These are phyloP conservation scores for Boulengeromyrus knoepffleri DNA, from an alignment of 2,113 vertebrate species.

Conservation along the genomic window DNA sequence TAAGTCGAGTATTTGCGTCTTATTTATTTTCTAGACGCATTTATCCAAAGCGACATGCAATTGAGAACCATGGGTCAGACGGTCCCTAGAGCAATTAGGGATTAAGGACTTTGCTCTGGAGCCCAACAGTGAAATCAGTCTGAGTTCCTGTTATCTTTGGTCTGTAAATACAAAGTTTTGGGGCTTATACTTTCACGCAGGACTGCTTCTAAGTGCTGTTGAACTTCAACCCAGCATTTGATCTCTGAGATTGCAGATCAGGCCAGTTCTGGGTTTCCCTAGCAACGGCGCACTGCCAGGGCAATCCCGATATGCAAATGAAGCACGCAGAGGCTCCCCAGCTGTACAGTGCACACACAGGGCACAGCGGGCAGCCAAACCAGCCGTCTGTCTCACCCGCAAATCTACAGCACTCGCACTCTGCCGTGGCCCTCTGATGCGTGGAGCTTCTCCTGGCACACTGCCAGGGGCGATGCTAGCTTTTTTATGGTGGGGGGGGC, in stretches of 20 bases:
- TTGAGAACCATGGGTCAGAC: not conserved
- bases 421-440: not conserved
- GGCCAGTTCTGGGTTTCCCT: not conserved
- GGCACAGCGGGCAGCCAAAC: not conserved
- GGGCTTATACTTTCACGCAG: not conserved
- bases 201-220: not conserved
- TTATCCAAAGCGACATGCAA: not conserved
- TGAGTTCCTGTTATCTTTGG: not conserved
- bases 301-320: not conserved
- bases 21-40: not conserved
- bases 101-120: not conserved
- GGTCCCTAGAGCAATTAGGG: not conserved
- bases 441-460: not conserved
- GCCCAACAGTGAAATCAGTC: not conserved
- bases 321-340: not conserved
- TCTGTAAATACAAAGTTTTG: not conserved
- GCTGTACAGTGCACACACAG: not conserved
- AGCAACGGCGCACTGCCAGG: not conserved
- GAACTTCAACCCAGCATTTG: slow-evolving; percentile 2
- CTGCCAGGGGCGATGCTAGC: not conserved
- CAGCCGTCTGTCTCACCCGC: not conserved
- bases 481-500: not conserved
- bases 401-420: not conserved
- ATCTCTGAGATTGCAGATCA: not conserved
- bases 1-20: not conserved